These are phyloP conservation scores for Gadopsis marmoratus DNA, from an alignment of 2,797 vertebrate species.

Conservation along the genomic window DNA sequence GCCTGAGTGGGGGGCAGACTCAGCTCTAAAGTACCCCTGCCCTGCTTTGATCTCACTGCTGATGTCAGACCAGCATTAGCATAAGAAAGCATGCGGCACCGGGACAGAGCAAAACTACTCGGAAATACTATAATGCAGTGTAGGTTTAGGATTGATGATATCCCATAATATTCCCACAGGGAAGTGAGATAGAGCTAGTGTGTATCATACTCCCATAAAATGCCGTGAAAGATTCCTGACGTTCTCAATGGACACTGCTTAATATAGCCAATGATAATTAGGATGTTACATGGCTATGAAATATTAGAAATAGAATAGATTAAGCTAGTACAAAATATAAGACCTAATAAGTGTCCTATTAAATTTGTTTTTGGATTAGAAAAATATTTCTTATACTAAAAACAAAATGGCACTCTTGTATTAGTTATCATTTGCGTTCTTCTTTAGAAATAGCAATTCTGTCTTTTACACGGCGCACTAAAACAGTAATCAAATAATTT, in stretches of 20 bases:
- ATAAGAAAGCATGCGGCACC: conserved; percentile 87
- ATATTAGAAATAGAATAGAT: not conserved
- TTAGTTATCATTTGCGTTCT: not conserved
- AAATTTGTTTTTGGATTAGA: not conserved
- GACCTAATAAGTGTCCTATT: not conserved
- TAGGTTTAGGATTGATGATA: conserved; percentile 1
- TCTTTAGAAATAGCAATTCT: not conserved
- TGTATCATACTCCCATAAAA: conserved; percentile 23
- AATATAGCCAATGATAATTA: not conserved
- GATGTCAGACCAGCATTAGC: conserved; percentile 92
- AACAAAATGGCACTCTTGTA: not conserved
- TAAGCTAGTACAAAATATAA: not conserved
- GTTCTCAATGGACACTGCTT: conserved; percentile 19
- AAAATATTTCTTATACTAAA: not conserved
- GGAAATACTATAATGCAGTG: not conserved
- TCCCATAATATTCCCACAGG: conserved; percentile 26
- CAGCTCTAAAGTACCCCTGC: conserved; percentile 86
- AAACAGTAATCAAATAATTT: not conserved
- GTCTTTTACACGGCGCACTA: not conserved
- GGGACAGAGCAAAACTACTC: conserved; percentile 34
- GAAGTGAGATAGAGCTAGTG: conserved; percentile 14
- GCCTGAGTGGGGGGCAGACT: conserved; percentile 67
- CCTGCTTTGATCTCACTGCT: conserved; percentile 89
- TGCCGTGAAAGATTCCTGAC: conserved; percentile 4
- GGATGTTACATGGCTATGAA: not conserved